A percentile compares a stretch with the other conserved stretches of the same genome.
phyloP scores from a whole-genome alignment of 2,888 invertebrate species.

The Drosophila robusta region DNA sequence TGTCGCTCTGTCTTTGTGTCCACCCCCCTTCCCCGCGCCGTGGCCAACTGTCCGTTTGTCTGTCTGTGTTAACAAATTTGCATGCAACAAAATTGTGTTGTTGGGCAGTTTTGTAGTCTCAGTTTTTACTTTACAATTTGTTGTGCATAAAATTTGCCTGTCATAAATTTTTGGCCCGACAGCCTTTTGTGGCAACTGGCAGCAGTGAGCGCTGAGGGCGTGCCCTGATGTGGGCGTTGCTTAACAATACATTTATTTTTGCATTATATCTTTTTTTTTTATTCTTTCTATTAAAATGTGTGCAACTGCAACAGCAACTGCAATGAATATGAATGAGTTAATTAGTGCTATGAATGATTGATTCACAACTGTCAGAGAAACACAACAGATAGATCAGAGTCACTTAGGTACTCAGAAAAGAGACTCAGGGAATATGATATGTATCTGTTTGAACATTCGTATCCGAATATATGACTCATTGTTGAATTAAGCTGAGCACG shows the following conservation, averaged over 20 bases:
- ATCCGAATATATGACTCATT: not conserved
- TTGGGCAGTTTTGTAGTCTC: constrained; percentile 47
- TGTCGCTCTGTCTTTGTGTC: not conserved
- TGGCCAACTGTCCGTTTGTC: constrained; percentile 7
- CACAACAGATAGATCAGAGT: constrained; percentile 6
- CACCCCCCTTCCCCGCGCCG: not conserved
- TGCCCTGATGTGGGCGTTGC: constrained; percentile 21
- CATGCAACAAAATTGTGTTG: constrained; percentile 62
- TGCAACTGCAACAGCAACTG: constrained; percentile 19
- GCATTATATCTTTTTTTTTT: constrained; percentile 3
- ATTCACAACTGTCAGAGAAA: constrained; percentile 39
- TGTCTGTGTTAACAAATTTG: constrained; percentile 61
- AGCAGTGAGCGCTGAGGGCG: constrained; percentile 16
- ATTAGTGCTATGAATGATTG: constrained; percentile 55
- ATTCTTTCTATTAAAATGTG: constrained; percentile 15
- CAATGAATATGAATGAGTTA: constrained; percentile 64
- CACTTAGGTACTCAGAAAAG: not conserved
- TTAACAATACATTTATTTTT: constrained; percentile 17
- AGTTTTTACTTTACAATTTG: constrained; percentile 40
- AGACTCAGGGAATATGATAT: constrained; percentile 1
- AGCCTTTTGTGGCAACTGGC: constrained; percentile 43
- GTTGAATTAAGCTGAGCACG: not conserved
- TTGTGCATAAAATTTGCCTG: constrained; percentile 65
- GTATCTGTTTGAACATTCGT: not conserved
- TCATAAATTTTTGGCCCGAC: constrained; percentile 55